Evolutionary conservation across 2,888 invertebrate genomes (phyloP), one percentile per base, ranked within the genome.

Genomic region (Cephus sareptanus): DNA sequence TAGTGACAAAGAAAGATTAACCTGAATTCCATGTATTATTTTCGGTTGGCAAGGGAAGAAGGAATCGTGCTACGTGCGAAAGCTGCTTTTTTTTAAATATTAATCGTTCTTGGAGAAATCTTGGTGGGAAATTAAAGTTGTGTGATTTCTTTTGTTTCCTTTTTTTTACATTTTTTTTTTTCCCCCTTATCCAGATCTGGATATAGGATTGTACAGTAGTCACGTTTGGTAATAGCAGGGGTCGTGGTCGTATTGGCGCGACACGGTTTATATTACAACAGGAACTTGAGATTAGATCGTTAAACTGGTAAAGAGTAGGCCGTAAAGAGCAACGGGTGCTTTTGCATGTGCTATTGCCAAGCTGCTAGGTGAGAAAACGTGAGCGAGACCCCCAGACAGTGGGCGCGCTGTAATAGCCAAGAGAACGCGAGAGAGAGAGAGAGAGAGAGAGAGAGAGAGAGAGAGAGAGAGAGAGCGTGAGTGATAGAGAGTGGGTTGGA

Each of bases 351-450:
- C 23, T 56, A 56, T 56, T 56, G 56, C 56, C 9, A 15, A 23
- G 23, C 23, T 56, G 23, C 56, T 56, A 56, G 23, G 56, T 56
- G 56, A 56, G 56, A 56, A 23, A 56, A 23, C 23, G 56, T 23
- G 56, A 56, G 56, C 4, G 56, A 56, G 23, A 23, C 2, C 2
- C 9, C 6, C 35, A 12, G 56, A 15, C 56, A 23, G 56, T 56
- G 9, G 56, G 56, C 23, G 9, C 56, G 56, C 23, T 23, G 23
- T 56, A 56, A 9, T 23, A 23, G 56, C 23, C 40, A 74, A 30
- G 75, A 76, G 77, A 56, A 40, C 37, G 77, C 75, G 79, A 70
- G 75, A 77, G 40, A 73, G 75, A 75, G 75, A 74, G n/a, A 12
- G 73, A 33, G 34, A 69, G 23, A 75, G 37, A 74, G 34, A 34